Evolutionary conservation across 1,140 invertebrate species (phyloP).

Genomic region (Apis florea): DNA sequence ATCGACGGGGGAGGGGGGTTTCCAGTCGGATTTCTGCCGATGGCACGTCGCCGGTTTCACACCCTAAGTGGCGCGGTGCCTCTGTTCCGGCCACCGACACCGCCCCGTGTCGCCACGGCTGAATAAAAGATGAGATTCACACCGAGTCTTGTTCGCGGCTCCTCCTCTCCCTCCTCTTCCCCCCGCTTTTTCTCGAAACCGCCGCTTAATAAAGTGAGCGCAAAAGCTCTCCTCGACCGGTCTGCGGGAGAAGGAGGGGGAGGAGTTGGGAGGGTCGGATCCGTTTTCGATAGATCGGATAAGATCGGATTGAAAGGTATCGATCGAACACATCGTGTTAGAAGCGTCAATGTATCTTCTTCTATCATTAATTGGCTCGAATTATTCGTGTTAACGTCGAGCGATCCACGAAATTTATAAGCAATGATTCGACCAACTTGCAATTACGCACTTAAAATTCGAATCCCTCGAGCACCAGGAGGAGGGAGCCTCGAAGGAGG

Average conservation of each 20-base stretch:
- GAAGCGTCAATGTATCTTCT: no score
- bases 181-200: constrained; percentile 56
- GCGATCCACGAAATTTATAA: no score
- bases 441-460: no score
- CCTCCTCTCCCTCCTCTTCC: constrained; percentile 37
- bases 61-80: constrained; percentile 78
- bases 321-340: no score
- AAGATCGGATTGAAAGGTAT: no score
- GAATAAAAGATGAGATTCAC: constrained; percentile 80
- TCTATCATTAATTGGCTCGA: no score
- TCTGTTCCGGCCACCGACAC: constrained; percentile 66
- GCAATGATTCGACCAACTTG: no score
- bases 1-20: constrained; percentile 6
- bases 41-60: constrained; percentile 75
- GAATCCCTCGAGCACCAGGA: no score
- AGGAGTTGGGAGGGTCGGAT: no score
- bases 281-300: no score
- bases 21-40: constrained; percentile 61
- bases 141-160: constrained; percentile 74
- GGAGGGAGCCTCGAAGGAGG: no score
- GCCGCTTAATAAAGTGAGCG: constrained; percentile 70
- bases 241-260: not conserved
- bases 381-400: no score
- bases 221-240: constrained; percentile 55
- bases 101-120: constrained; percentile 56